Base-by-base conservation (phyloP, 2,797 vertebrate species). In the Onychomys leucogaster region DNA sequence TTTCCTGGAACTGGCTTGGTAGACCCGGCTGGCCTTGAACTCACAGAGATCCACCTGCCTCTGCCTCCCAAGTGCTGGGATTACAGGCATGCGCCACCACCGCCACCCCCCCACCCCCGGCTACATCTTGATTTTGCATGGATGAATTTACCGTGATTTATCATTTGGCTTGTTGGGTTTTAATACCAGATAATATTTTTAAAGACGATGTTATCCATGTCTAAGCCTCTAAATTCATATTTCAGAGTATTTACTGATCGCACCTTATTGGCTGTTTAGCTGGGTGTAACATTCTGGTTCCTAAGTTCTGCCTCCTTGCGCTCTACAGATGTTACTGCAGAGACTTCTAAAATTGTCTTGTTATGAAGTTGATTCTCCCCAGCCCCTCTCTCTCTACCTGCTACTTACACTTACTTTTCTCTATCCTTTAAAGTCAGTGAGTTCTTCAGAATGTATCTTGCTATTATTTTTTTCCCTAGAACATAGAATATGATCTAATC, bases 351-450 rank as follows among this genome's bases (percentile, higher is more conserved):
- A 95, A 55, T 29, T 69, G 49, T 43, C n/a, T 89, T 73, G 41
- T 65, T 84, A 10, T 73, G 46, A 57, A 27, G 12, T 55, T 46
- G 43, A 78, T 59, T 87, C 67, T 92, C 65, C n/a, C 41, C 81
- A 57, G 0, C 32, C 25, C 10, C 19, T 52, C 32, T 78, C 76
- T 29, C 63, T 59, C 6, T 4, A 8, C 11, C 34, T 17, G 6
- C 37, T 29, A 34, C 10, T 84, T 88, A 37, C 6, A 3, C 21
- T 69, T 23, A 69, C 92, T 90, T 37, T 57, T 10, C 75, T 81
- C 89, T 90, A 25, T 73, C 52, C 43, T 90, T 94, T 67, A 87
- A 92, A 37, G 46, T 90, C 46, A 80, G 13, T 81, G 52, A 63
- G 21, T n/a, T 84, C 88, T 93, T 81, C 23, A 81, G 41, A 78